Base-by-base conservation (phyloP, 2,113 vertebrate genomes). In the Antigone vipio region DNA sequence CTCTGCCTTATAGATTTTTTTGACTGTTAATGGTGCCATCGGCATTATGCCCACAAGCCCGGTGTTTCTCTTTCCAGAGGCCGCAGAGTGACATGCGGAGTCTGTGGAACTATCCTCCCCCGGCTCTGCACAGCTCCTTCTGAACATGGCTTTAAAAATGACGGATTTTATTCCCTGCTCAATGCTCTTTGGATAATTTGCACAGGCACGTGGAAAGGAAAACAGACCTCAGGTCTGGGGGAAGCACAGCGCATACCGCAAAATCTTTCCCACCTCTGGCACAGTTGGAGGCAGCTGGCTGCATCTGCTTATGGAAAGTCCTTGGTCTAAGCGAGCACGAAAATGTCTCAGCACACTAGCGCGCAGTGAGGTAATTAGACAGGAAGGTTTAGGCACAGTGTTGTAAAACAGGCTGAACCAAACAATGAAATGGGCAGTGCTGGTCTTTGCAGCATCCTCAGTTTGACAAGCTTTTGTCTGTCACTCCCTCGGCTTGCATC, bases 201-300 rank as follows among this genome's bases (percentile, higher is more conserved):
- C 35, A 53, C 34, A 71, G 53, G 49, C 73, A 95, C 27, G 0
- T 59, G 88, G 79, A 85, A 92, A 89, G 60, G 66, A 92, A 95
- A 85, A 85, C 56, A 88, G 66, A 86, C 77, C 56, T 88, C 53
- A 80, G 69, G 55, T 92, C 69, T 93, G 53, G 52, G 59, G 73
- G 73, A 93, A 96, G 73, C 73, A 85, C 55, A 77, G 18, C 2
- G 12, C 91, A 59, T 52, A 52, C 59, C 5, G 9, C 72, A 56
- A 64, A 89, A 72, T n/a, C 75, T 58, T 71, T 79, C 93, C 91
- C 85, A 96, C 82, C 94, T 93, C 93, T 86, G 81, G 95, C 94
- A 84, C 62, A 67, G 85, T 29, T 88, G 83, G 72, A 96, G 76
- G 87, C 92, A 97, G 81, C 75, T 96, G 94, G 89, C 73, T 92